Evolutionary conservation across 2,888 invertebrate species (phyloP), one percentile per base, ranked within the genome.

Genomic region (Acrocyrtus sp.): DNA sequence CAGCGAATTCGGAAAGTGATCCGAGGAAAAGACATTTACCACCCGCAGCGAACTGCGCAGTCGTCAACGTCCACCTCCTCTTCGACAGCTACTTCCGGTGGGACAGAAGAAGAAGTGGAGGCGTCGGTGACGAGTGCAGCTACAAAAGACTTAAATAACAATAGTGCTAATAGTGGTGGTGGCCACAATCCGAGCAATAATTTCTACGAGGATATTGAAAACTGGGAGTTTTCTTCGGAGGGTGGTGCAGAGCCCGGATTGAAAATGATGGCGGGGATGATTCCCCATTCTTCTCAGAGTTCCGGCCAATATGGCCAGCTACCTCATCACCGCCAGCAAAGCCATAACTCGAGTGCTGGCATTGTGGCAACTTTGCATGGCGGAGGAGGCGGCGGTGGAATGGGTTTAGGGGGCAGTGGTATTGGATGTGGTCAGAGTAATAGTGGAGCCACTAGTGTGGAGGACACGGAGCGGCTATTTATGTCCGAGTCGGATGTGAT

Each of bases 401-500:
- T n/a, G 19, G 50, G 48, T 3, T 29, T 47, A 12, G 19, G 48
- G 1, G 54, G 68, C 1, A 58, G 67, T 43, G 47, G 56, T 3
- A 47, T 56, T 8, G 29, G 56, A 24, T 27, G 56, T 17, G 39
- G 47, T 1, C 56, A 57, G 8, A 54, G 69, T 1, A 47, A 48
- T 41, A 43, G 39, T 12, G 56, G 43, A 0, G 34, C 43, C 15
- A 69, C 48, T 39, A 66, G 62, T 43, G 57, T 70, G 10, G 69
- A 65, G 17, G 72, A 74, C 29, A 50, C 75, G 3, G 81, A 81
- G 41, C 68, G 79, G 22, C 72, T 81, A 6, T 72, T 80, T 17
- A 88, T 95, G 83, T 91, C 92, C 78, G 95, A 95, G 87, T 93
- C 94, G 86, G 94, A 95, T 85, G 93, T 94, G 83, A 92, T 95